phyloP scores from a whole-genome alignment of 2,797 vertebrate species.

The Adelosebastes latens region DNA sequence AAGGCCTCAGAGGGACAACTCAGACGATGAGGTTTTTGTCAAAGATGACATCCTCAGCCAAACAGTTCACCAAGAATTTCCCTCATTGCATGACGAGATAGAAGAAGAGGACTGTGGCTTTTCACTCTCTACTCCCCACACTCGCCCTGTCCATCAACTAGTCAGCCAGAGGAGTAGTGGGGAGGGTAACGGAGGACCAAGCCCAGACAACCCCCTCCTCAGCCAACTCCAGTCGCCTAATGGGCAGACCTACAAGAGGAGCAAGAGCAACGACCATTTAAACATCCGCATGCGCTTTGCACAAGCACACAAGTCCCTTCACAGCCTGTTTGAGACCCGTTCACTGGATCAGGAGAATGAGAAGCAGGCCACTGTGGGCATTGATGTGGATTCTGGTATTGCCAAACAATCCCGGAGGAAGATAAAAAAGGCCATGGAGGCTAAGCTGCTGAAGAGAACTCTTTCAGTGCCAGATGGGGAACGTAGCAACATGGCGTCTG shows the following conservation, averaged over 20 bases:
- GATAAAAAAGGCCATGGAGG: conserved; percentile 82
- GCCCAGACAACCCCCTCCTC: conserved; percentile 40
- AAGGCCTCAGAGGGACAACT: conserved; percentile 63
- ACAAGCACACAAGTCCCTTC: conserved; percentile 89
- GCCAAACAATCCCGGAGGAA: conserved; percentile 82
- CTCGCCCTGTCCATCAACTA: conserved; percentile 37
- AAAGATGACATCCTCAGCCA: conserved; percentile 63
- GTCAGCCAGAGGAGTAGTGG: conserved; percentile 24
- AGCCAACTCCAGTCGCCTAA: conserved; percentile 64
- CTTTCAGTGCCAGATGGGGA: conserved; percentile 59
- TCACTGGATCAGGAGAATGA: conserved; percentile 80
- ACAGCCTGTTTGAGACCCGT: conserved; percentile 89
- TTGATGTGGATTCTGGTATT: conserved; percentile 75
- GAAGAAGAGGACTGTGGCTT: conserved; percentile 50
- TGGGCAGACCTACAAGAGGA: conserved; percentile 72
- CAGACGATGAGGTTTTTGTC: conserved; percentile 77
- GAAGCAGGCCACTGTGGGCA: conserved; percentile 21
- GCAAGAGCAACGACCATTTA: conserved; percentile 83
- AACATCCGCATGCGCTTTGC: conserved; percentile 85
- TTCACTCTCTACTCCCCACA: conserved; percentile 18
- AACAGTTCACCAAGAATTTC: conserved; percentile 67
- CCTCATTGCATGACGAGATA: conserved; percentile 47
- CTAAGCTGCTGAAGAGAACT: conserved; percentile 76
- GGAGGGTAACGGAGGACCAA: conserved; percentile 4
- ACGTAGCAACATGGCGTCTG: neutral